phyloP scores from a whole-genome alignment of 92 coral and sea anemone species.

The Porites lobata region DNA sequence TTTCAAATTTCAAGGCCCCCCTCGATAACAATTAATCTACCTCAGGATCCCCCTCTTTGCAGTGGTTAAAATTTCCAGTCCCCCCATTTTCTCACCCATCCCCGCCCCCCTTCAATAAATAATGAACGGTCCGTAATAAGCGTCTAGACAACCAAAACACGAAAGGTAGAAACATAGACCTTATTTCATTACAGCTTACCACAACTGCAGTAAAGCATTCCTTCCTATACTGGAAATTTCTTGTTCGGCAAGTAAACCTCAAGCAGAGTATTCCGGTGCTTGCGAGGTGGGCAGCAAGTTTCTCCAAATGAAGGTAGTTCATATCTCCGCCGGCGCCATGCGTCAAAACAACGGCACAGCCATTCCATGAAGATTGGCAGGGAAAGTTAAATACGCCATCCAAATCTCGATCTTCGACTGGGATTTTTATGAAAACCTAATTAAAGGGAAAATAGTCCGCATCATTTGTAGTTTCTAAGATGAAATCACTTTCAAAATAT shows the following conservation, averaged over 20 bases:
- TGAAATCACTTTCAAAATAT: no score
- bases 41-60: no score
- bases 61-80: no score
- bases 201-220: conserved; percentile 88
- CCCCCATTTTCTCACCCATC: no score
- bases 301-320: conserved; percentile 86
- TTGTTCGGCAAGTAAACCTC: conserved; percentile 94
- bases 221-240: conserved; percentile 91
- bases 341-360: conserved; percentile 89
- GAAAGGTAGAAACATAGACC: not conserved
- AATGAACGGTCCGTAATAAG: no score
- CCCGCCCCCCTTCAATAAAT: no score
- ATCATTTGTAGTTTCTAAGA: not conserved
- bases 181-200: conserved; percentile 64
- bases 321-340: conserved; percentile 97
- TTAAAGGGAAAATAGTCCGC: not conserved
- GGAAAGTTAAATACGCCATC: conserved; percentile 90
- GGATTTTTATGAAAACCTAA: conserved; percentile 82
- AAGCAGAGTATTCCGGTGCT: conserved; percentile 93
- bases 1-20: no score
- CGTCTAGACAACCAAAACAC: not conserved
- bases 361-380: conserved; percentile 87
- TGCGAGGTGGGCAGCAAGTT: conserved; percentile 82
- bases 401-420: conserved; percentile 89
- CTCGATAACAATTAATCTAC: no score